Conservation (phyloP, 2,797 vertebrate species). For the Capromys pilorides region DNA sequence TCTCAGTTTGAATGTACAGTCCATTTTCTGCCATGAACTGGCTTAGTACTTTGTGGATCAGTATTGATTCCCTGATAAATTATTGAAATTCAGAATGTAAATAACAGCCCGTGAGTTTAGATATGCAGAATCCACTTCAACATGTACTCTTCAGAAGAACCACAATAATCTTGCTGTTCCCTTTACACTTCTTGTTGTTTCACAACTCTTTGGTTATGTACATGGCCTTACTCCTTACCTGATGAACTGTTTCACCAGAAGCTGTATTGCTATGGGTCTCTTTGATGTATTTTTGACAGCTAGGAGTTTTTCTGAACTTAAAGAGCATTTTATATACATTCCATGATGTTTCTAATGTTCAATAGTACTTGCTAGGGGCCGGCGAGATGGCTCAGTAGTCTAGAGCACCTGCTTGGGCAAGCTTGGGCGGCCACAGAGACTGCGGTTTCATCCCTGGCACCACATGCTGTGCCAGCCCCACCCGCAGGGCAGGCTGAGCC, state of each 20-base stretch:
- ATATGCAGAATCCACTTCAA: background rate
- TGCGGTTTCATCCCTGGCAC: too few relatives aligned
- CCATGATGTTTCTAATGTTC: conserved; percentile 34
- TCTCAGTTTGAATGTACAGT: background rate
- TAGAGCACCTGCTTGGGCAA: too few relatives aligned
- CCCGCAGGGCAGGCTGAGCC: too few relatives aligned
- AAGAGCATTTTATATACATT: background rate
- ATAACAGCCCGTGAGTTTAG: background rate
- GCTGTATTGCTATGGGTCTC: background rate
- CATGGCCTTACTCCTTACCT: background rate
- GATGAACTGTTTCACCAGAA: background rate
- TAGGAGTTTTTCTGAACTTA: background rate
- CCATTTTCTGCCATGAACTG: conserved; percentile 1
- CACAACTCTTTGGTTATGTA: background rate
- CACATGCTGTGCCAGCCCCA: too few relatives aligned
- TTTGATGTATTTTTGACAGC: background rate
- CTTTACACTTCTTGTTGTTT: background rate
- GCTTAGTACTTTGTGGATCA: background rate
- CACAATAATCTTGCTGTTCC: background rate
- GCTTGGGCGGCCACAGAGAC: too few relatives aligned
- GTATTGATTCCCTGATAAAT: conserved; percentile 2
- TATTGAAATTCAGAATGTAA: conserved; percentile 6
- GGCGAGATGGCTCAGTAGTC: too few relatives aligned
- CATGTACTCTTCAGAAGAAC: background rate
- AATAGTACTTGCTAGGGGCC: too few relatives aligned